Evolutionary conservation across 2,113 vertebrate genomes (phyloP), one percentile per base, ranked within the genome.

Genomic region (Numida meleagris): DNA sequence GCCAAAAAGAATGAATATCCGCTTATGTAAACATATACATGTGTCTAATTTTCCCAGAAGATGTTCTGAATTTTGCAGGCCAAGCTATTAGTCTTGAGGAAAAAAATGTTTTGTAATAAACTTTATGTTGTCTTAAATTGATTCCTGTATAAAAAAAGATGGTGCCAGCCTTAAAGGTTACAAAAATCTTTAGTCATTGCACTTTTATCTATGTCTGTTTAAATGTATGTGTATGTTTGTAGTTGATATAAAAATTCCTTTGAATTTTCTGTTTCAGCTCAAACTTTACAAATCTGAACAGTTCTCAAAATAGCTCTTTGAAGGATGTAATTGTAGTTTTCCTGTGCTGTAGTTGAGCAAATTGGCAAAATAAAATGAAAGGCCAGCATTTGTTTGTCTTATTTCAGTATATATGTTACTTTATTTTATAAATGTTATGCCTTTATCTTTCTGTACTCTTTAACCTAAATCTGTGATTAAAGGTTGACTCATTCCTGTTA

Each of bases 41-140:
- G 91, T 91, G 57, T 94, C 78, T 94, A 86, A 94, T 96, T 95
- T 96, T 70, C 82, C 57, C 59, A 68, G 88, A 96, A 91, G 88
- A 95, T 91, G 76, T 89, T 96, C 91, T 95, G 91, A 95, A 88
- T 93, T 97, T 90, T 75, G 46, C 59, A 90, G 91, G 78, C 84
- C 55, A n/a, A 88, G 72, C 59, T 86, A 62, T 62, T 89, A 65
- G 46, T 88, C 61, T 83, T 75, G 10, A 91, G 46, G 82, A 95
- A 59, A 94, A 95, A 86, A 72, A 62, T 61, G 34, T 73, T 95
- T 96, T 86, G 91, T 86, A 90, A 95, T 95, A 95, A 88, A 94
- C 40, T 86, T 88, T 65, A 80, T 90, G 87, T 86, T 93, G 53
- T 82, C 86, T 81, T 88, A 94, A 83, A 94, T 92, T 55, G 33